Conservation (phyloP, 37 sponge, comb jelly and placozoan genomes). For the Crambe crambe region DNA sequence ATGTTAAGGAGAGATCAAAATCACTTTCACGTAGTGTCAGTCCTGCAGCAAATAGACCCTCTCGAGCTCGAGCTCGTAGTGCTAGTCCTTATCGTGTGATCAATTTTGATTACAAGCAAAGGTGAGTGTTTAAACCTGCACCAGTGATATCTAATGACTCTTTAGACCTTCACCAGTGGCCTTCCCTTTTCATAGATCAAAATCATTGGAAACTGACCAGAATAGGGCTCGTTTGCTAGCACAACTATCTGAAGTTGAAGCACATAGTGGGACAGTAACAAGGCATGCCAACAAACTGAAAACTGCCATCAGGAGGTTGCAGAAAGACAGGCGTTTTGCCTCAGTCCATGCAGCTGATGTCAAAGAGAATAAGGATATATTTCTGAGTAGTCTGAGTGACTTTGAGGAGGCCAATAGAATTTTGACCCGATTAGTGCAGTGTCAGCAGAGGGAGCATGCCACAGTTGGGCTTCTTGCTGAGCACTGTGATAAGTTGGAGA, state of each 20-base stretch:
- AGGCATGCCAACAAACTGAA: conserved; percentile 41
- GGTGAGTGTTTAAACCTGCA: no score
- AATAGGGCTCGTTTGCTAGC: conserved; percentile 49
- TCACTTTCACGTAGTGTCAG: conserved; percentile 17
- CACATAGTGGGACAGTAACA: conserved; percentile 46
- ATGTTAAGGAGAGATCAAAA: conserved; percentile 21
- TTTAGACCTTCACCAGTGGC: no score
- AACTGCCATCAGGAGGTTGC: conserved; percentile 54
- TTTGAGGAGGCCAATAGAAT: conserved; percentile 20
- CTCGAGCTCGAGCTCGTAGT: no score
- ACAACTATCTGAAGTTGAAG: conserved; percentile 66
- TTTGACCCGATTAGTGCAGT: conserved; percentile 12
- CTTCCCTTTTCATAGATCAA: no score
- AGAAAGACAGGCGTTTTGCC: conserved; percentile 25
- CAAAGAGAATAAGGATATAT: conserved; percentile 8
- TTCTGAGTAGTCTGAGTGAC: conserved; percentile 14
- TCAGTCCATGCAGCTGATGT: conserved; percentile 9
- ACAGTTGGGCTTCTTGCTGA: conserved; percentile 4
- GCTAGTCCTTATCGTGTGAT: no score
- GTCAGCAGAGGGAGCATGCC: conserved; percentile 1
- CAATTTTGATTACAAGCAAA: no score
- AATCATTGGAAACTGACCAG: no score
- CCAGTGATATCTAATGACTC: no score
- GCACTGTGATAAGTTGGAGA: conserved; percentile 41
- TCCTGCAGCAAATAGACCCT: no score